Conservation (phyloP, 2,888 invertebrate genomes). For the Agrochola lota region DNA sequence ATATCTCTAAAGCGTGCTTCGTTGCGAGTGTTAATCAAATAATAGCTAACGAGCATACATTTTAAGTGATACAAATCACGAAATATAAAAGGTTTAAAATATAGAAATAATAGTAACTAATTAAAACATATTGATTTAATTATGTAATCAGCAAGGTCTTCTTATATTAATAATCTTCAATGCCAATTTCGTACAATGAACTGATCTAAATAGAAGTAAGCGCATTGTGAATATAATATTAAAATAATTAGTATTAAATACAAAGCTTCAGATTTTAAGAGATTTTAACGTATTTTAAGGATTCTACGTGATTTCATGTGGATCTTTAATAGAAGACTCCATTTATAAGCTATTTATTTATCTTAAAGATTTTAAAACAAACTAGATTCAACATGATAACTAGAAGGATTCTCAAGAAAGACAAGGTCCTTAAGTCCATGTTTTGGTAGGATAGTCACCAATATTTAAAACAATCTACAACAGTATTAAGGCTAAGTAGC, state of each 20-base stretch:
- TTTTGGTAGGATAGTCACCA: not conserved
- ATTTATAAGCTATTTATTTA: not conserved
- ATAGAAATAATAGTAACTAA: conserved; percentile 12
- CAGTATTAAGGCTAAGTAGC: not conserved
- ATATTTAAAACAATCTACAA: not conserved
- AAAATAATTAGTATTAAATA: not conserved
- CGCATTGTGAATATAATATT: conserved; percentile 9
- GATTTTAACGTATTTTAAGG: not conserved
- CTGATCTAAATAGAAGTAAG: conserved; percentile 29
- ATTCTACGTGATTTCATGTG: not conserved
- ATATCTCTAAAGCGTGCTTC: conserved; percentile 35
- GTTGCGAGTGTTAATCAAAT: conserved; percentile 44
- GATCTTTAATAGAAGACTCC: too few relatives aligned
- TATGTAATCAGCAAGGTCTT: conserved; percentile 37
- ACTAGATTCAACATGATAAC: not conserved
- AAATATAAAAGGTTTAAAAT: conserved; percentile 13
- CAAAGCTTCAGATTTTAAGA: not conserved
- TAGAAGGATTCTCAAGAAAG: not conserved
- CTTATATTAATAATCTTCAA: conserved; percentile 32
- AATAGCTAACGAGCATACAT: conserved; percentile 32
- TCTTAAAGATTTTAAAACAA: not conserved
- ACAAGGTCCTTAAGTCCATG: too few relatives aligned
- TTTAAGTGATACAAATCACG: conserved; percentile 17
- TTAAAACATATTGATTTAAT: conserved; percentile 28
- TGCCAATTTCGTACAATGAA: conserved; percentile 52